These are phyloP conservation scores for Passer domesticus DNA, from an alignment of 2,113 vertebrate genomes.

Conservation along the genomic window DNA sequence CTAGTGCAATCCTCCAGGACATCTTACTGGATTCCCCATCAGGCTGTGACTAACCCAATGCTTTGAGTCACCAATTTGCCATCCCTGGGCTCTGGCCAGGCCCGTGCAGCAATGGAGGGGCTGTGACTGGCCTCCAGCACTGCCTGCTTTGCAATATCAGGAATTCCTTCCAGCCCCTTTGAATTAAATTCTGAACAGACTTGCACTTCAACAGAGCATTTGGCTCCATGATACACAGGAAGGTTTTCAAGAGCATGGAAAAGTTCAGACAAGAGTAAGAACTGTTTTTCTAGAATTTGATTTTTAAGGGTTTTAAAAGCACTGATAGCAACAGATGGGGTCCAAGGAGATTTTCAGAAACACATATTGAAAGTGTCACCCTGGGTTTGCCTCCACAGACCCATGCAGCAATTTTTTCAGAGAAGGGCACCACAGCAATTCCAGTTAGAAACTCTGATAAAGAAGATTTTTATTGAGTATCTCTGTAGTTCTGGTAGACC, in stretches of 20 bases:
- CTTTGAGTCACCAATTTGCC: slow-evolving; percentile 26
- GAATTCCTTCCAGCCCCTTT: slow-evolving; percentile 44
- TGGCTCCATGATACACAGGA: not conserved
- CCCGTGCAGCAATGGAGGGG: not conserved
- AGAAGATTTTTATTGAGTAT: not conserved
- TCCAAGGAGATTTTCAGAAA: not conserved
- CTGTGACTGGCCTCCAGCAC: not conserved
- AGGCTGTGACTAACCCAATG: not conserved
- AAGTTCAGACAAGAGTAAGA: not conserved
- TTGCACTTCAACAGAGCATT: not conserved
- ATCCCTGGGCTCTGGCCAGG: not conserved
- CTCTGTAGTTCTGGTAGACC: not conserved
- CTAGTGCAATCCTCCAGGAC: not conserved
- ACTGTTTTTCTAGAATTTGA: not conserved
- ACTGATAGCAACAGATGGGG: not conserved
- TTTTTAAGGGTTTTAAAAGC: not conserved
- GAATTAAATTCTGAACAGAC: slow-evolving; percentile 29
- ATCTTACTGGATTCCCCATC: not conserved
- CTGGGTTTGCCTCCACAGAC: not conserved
- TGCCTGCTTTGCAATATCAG: slow-evolving; percentile 13
- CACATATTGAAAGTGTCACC: rapidly evolving
- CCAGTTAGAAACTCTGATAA: not conserved
- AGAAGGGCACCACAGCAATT: not conserved
- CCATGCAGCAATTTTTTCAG: not conserved
- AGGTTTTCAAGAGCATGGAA: not conserved